Percentiles rank a stretch among this genome's conserved stretches.
Evolutionary conservation across 2,888 invertebrate genomes (phyloP).

Genomic region (Monochamus alternatus): DNA sequence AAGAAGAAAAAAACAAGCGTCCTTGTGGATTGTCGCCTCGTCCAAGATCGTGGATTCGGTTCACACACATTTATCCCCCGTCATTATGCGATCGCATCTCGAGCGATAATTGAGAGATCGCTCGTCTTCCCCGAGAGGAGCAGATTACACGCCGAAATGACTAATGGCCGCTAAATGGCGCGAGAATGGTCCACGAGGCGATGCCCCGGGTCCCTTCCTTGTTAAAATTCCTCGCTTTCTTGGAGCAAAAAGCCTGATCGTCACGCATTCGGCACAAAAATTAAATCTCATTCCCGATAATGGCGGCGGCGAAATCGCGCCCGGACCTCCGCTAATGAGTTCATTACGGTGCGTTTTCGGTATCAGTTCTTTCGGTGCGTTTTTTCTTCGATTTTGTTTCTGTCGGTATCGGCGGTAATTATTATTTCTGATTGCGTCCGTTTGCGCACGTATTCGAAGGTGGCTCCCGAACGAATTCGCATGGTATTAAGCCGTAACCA

Average conservation of each 20-base stretch:
- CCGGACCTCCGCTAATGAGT: conserved; percentile 39
- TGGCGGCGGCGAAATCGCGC: conserved; percentile 41
- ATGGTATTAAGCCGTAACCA: no score
- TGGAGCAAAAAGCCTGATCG: conserved; percentile 50
- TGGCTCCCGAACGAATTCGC: no score
- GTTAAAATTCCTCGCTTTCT: conserved; percentile 59
- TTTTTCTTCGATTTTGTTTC: conserved; percentile 18
- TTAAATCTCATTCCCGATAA: conserved; percentile 47
- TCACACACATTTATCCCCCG: conserved; percentile 19
- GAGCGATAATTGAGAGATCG: conserved; percentile 35
- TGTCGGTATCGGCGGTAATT: conserved; percentile 22
- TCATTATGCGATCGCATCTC: conserved; percentile 32
- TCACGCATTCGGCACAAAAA: conserved; percentile 16
- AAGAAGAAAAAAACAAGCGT: no score
- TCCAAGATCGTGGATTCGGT: not conserved
- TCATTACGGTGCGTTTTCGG: conserved; percentile 36
- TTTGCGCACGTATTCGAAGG: not conserved
- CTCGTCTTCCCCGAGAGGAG: conserved; percentile 11
- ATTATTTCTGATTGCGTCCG: conserved; percentile 28
- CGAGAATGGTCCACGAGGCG: conserved; percentile 43
- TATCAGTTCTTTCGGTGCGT: not conserved
- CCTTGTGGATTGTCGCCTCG: no score
- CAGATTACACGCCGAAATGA: conserved; percentile 56
- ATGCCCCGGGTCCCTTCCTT: conserved; percentile 53
- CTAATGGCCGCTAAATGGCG: conserved; percentile 59